These are phyloP conservation scores for Thryonomys swinderianus DNA, from an alignment of 2,113 vertebrate genomes.

Conservation along the genomic window DNA sequence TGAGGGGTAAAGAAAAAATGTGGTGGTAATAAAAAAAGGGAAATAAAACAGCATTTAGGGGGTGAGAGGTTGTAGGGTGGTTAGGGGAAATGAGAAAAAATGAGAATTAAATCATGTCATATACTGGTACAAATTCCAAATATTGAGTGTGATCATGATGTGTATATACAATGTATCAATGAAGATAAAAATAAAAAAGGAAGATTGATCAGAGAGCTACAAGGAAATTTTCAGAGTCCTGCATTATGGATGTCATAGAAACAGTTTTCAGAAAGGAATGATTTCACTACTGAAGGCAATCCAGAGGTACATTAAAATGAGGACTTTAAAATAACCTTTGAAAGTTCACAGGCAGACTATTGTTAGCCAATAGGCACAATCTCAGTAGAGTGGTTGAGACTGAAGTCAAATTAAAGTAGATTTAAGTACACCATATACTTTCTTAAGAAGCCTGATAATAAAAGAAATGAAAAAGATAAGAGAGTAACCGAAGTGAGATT, in stretches of 20 bases:
- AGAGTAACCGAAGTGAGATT: background rate
- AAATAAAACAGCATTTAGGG: no score
- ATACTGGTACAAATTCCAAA: no score
- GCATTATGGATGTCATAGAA: background rate
- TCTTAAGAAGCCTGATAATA: background rate
- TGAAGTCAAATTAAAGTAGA: constrained; percentile 11
- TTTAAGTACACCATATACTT: background rate
- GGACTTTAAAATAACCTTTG: constrained; percentile 35
- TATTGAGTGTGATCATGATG: no score
- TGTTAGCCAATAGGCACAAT: constrained; percentile 32
- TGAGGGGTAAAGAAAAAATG: no score
- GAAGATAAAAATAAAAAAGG: no score
- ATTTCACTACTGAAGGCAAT: background rate
- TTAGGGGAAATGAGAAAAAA: no score
- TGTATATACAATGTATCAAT: no score
- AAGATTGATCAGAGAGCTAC: background rate
- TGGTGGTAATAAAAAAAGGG: no score
- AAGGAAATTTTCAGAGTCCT: background rate
- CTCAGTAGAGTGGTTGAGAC: constrained; percentile 21
- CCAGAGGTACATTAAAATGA: background rate
- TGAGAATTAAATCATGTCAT: no score
- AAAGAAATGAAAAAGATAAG: background rate
- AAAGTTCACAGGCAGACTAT: constrained; percentile 28
- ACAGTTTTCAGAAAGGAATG: background rate
- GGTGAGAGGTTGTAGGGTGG: no score